Conservation (phyloP, 1,140 invertebrate species). For the Drosophila fuyamai region DNA sequence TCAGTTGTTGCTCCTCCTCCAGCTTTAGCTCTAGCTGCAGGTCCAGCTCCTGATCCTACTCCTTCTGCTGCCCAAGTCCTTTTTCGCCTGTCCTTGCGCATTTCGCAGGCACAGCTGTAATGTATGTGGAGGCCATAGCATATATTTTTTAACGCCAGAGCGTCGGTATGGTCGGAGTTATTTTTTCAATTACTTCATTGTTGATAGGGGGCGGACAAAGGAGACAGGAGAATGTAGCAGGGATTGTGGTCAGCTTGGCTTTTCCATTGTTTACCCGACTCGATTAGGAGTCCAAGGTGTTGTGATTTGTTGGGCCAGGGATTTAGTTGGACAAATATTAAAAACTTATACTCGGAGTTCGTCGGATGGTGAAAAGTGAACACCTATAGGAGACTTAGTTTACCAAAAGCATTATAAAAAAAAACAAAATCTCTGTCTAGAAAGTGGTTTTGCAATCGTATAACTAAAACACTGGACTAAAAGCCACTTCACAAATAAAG, state of each 20-base stretch:
- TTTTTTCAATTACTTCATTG: slow-evolving; percentile 79
- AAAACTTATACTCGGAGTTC: neutral
- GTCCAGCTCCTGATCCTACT: neutral
- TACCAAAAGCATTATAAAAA: neutral
- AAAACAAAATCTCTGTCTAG: no score
- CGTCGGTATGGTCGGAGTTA: slow-evolving; percentile 45
- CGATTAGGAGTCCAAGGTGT: slow-evolving; percentile 51
- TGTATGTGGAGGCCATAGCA: slow-evolving; percentile 39
- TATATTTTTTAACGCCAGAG: slow-evolving; percentile 54
- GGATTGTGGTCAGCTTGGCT: slow-evolving; percentile 28
- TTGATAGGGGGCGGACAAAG: slow-evolving; percentile 24
- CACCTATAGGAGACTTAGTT: neutral
- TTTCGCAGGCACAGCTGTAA: slow-evolving; percentile 54
- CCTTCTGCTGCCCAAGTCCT: slow-evolving; percentile 2
- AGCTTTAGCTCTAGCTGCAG: neutral
- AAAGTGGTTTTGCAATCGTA: no score
- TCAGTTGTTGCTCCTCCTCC: slow-evolving; percentile 7
- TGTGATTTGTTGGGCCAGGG: slow-evolving; percentile 59
- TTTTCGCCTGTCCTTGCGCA: slow-evolving; percentile 50
- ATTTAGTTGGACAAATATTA: slow-evolving; percentile 39
- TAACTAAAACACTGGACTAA: no score
- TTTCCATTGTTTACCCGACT: slow-evolving; percentile 49
- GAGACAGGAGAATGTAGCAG: slow-evolving; percentile 4
- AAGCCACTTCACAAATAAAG: no score
- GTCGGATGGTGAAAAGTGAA: neutral